Evolutionary conservation across 2,888 invertebrate genomes (phyloP), one percentile per base, ranked within the genome.

Genomic region (Hypolimnas misippus): DNA sequence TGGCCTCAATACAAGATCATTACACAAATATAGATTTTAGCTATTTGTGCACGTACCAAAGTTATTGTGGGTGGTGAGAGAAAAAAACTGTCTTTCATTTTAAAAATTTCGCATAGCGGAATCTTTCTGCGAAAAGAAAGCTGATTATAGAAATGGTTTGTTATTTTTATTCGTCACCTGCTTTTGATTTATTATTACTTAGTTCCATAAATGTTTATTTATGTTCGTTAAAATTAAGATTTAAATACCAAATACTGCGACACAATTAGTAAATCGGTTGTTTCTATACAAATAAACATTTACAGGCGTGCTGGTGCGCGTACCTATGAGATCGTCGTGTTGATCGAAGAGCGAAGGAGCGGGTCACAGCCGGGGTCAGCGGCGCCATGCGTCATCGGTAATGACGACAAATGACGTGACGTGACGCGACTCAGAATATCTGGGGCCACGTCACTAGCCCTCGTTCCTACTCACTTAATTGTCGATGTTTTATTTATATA

Each of bases 1-100:
- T 78, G 82, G 86, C 86, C 85, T 89, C 87, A 89, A 92, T 89
- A 84, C 84, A 78, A 79, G 81, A 82, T 90, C 90, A 87, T 91
- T 91, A 92, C 86, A 90, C 90, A 92, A 92, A 92, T 90, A 91
- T 91, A 88, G 89, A 87, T 88, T 89, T 89, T 83, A 84, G 83
- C 73, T 85, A 81, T 85, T 89, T 86, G 80, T 89, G 83, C 89
- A 89, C 91, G 89, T 87, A 81, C 77, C 84, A 71, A 69, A 71
- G 69, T 64, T 74, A 79, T 88, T 78, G 89, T 91, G 89, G 89
- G 91, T 86, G 89, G 91, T 83, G 82, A 76, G 81, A 77, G 76
- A 78, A 78, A 75, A 46, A 46, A 44, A 73, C 77, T 73, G 80
- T 83, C 83, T 82, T 84, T 65, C 52, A 57, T 57, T 56, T 58